Base-by-base conservation (phyloP, 2,113 vertebrate genomes). In the Anolis carolinensis region DNA sequence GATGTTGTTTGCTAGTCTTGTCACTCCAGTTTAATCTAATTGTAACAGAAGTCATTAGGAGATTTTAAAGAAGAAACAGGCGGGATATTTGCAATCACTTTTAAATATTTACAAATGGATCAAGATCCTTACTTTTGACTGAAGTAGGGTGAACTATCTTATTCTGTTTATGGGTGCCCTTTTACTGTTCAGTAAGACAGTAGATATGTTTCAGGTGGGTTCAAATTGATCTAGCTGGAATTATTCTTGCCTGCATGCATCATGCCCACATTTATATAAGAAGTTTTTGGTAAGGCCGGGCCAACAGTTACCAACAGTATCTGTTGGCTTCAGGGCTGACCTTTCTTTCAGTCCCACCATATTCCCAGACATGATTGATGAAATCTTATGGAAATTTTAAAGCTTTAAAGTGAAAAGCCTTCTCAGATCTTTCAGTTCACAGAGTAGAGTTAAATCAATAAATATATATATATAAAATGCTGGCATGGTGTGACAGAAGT, bases 1-100 rank as follows among this genome's bases (percentile, higher is more conserved):
- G 50, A 82, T 77, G 65, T 82, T 48, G 27, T 30, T 82, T 79
- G 50, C 65, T 63, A 71, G 72, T 62, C 80, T 71, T 62, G 81
- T 72, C 4, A 34, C 23, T 77, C 18, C 30, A 55, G 55, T 71
- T 48, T 78, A 30, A 78, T 82, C 63, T 62, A 70, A 82, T 77
- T 78, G 74, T 36, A 25, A 50, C 62, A 72, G 21, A 52, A 78
- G 13, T 67, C 30, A 48, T 63, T 72, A 81, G 62, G 48, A 16
- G 50, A 79, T 62, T 34, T 44, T 62, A 27, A 70, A 70, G 75
- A 21, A 20, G 34, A 44, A 74, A 62, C 18, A 70, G 27, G 11
- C 70, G 20, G 16, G 39, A 39, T 6, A 5, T 65, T 67, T 76
- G 79, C 62, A 67, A 13, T 36, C 65, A 27, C 72, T 34, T 77